Percentiles rank a stretch among this genome's conserved stretches.
Conservation (phyloP, 2,113 vertebrate species). For the Rhagologus leucostigma region DNA sequence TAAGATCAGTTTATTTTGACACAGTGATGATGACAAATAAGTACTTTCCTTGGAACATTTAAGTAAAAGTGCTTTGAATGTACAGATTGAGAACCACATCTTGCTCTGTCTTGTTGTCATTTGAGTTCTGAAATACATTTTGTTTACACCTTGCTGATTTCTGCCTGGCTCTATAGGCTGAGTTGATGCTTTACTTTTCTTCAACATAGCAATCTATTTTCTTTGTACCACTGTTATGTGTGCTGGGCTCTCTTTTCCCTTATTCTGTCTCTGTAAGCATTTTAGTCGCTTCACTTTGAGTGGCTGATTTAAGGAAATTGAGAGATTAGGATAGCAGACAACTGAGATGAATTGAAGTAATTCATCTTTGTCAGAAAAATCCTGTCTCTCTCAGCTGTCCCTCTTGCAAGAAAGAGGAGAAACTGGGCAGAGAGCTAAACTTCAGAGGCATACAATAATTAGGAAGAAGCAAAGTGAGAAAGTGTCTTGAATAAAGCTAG, state of each 20-base stretch:
- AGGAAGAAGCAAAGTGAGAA: neutral
- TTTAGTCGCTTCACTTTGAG: neutral
- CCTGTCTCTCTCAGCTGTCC: neutral
- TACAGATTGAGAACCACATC: neutral
- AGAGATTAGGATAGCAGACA: slow-evolving; percentile 3
- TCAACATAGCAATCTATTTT: neutral
- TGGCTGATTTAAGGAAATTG: slow-evolving; percentile 24
- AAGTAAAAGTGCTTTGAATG: neutral
- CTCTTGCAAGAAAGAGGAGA: neutral
- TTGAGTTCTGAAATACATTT: neutral
- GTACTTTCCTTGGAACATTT: neutral
- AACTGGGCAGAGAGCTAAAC: neutral
- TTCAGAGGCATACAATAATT: neutral
- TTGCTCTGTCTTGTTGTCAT: neutral
- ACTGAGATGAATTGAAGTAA: slow-evolving; percentile 16
- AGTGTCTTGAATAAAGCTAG: neutral
- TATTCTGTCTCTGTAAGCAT: neutral
- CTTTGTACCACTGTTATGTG: neutral
- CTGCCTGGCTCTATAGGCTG: neutral
- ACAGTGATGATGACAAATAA: neutral
- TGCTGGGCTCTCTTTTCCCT: neutral
- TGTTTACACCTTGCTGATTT: neutral
- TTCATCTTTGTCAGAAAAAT: slow-evolving; percentile 14
- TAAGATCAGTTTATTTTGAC: neutral
- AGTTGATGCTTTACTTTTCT: neutral